Evolutionary conservation across 2,888 invertebrate genomes (phyloP), one percentile per base, ranked within the genome.

Genomic region (Epinotia demarniana): DNA sequence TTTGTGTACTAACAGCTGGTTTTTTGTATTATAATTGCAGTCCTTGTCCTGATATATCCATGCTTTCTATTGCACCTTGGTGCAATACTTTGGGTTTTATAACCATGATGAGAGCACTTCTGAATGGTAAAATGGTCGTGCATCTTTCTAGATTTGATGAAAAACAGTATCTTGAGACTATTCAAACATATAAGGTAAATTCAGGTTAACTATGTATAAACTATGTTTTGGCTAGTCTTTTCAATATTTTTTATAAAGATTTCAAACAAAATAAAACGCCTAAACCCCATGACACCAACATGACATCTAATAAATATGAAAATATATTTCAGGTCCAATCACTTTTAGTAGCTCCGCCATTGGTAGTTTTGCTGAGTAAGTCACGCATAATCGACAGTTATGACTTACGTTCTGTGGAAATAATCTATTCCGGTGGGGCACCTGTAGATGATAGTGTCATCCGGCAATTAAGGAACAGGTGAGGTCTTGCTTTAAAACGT

Each of bases 151-250:
- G 81, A 81, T 92, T 89, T 75, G 81, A 84, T 53, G 90, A 90
- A 81, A 83, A 82, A 16, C 76, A 79, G 1, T 92, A 87, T 77
- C 72, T 92, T 11, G 78, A 83, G 73, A 85, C 87, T 39, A 88
- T 92, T 67, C 82, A 90, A 77, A 90, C 86, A 77, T 86, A 87
- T 76, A 89, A 86, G 87, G 92, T 90, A 80, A 80, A 67, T 46
- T 13, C 19, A n/a, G 2, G 27, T n/a, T 46, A 46, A 3, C 46
- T 13, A 46, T 13, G n/a, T n/a, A n/a, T n/a, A n/a, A n/a, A n/a
- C n/a, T n/a, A 39, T 39, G 8, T 39, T 39, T 9, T 39, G 1
- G 39, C 8, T 8, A 0, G 8, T 9, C 9, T 39, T 39, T 39
- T 39, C 9, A 39, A 39, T 39, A 39, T 33, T 39, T 33, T 39